Percentiles rank a stretch among this genome's conserved stretches.
phyloP scores from a whole-genome alignment of 1,140 invertebrate genomes.

The Schmidtea mediterranea region DNA sequence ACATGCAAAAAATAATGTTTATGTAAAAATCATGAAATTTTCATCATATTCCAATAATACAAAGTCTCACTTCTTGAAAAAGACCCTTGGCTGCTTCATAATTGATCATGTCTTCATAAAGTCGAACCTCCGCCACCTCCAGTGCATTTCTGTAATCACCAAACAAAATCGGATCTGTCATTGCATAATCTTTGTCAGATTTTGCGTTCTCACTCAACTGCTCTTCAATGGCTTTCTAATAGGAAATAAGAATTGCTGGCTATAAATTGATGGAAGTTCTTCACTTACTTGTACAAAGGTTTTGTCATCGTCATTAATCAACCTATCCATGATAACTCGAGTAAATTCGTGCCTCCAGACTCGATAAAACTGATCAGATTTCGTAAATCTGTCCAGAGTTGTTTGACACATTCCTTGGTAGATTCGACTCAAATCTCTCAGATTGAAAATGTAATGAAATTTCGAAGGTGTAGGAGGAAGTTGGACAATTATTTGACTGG shows the following conservation, averaged over 20 bases:
- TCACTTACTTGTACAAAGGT: constrained; percentile 19
- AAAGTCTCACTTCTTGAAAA: constrained; percentile 42
- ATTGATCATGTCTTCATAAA: constrained; percentile 62
- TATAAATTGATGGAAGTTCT: too few relatives aligned
- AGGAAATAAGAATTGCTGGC: constrained; percentile 3
- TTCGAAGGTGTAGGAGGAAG: constrained; percentile 64
- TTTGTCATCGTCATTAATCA: constrained; percentile 40
- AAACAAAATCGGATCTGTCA: constrained; percentile 52
- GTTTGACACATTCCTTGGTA: constrained; percentile 48
- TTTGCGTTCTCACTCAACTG: constrained; percentile 21
- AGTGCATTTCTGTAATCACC: constrained; percentile 58
- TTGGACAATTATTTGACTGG: constrained; percentile 35
- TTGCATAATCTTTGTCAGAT: constrained; percentile 31
- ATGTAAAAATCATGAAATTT: too few relatives aligned
- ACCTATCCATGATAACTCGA: constrained; percentile 52
- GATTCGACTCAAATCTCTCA: constrained; percentile 56
- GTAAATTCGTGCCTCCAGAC: constrained; percentile 65
- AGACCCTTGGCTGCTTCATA: constrained; percentile 53
- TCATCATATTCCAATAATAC: too few relatives aligned
- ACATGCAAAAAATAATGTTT: too few relatives aligned
- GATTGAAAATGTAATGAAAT: constrained; percentile 75
- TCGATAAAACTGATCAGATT: constrained; percentile 41
- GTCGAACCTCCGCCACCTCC: constrained; percentile 42
- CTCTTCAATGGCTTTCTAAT: constrained; percentile 14
- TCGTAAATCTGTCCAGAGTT: constrained; percentile 36